Evolutionary conservation across 2,797 vertebrate species (phyloP).

Genomic region (Danio albolineatus): DNA sequence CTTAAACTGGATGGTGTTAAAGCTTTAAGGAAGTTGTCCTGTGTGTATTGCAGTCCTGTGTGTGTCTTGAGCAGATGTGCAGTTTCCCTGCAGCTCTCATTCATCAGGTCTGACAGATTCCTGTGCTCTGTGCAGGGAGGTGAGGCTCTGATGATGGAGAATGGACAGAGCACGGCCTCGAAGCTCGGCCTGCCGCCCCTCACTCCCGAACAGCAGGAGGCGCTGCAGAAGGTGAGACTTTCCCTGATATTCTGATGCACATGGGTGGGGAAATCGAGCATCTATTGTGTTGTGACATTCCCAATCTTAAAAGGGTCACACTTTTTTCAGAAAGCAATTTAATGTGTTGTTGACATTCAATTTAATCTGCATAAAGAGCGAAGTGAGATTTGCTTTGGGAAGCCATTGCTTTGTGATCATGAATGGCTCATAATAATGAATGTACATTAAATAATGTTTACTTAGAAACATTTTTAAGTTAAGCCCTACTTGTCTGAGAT

Average conservation of each 20-base stretch:
- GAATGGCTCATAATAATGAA: not conserved
- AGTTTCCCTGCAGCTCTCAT: not conserved
- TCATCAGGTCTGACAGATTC: conserved; percentile 23
- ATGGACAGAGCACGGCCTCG: conserved; percentile 88
- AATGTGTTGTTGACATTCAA: not conserved
- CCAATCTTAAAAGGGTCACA: no score
- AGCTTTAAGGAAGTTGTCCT: not conserved
- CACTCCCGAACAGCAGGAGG: conserved; percentile 92
- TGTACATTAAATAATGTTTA: not conserved
- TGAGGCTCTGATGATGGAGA: conserved; percentile 87
- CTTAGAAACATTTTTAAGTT: no score
- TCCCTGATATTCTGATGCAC: not conserved
- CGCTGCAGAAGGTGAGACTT: conserved; percentile 88
- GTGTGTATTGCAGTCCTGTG: not conserved
- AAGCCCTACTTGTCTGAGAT: not conserved
- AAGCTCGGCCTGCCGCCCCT: conserved; percentile 93
- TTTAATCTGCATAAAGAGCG: not conserved
- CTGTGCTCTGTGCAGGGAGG: conserved; percentile 69
- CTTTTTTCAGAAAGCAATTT: not conserved
- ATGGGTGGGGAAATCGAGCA: not conserved
- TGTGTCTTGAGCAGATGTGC: not conserved
- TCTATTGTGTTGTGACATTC: not conserved
- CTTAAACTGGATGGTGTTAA: conserved; percentile 31
- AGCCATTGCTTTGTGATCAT: not conserved
- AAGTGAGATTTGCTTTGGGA: not conserved